These are phyloP conservation scores for Malacosoma neustria DNA, from an alignment of 2,888 invertebrate species.

Conservation along the genomic window DNA sequence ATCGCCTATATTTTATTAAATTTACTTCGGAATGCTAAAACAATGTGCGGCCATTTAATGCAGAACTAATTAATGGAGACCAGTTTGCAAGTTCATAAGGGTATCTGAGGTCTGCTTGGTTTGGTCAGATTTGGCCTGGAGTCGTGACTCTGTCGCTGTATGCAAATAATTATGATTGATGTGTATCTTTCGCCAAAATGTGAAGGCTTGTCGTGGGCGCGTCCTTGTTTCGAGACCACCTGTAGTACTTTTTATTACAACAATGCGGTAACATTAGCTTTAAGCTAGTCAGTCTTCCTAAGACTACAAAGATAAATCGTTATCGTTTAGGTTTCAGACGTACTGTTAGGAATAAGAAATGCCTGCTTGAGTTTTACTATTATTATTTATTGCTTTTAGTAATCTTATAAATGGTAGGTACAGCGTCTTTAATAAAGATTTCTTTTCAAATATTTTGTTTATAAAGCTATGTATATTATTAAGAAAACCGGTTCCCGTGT, in stretches of 20 bases:
- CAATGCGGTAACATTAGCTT: conserved; percentile 4
- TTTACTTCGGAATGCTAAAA: conserved; percentile 27
- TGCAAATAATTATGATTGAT: conserved; percentile 57
- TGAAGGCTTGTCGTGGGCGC: conserved; percentile 28
- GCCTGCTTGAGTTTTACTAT: no score
- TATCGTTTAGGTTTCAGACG: no score
- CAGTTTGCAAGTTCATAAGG: conserved; percentile 8
- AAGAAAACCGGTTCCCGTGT: no score
- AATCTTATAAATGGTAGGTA: no score
- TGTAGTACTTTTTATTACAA: conserved; percentile 12
- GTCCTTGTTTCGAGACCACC: conserved; percentile 24
- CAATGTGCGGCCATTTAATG: conserved; percentile 18
- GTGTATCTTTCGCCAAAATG: conserved; percentile 39
- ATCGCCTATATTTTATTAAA: conserved; percentile 32
- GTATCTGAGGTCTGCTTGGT: conserved; percentile 16
- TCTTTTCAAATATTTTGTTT: no score
- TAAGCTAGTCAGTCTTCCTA: no score
- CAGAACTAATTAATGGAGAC: conserved; percentile 15
- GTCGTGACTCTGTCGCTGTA: conserved; percentile 41
- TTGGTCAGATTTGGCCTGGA: conserved; percentile 18
- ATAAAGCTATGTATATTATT: no score
- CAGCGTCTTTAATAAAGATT: no score
- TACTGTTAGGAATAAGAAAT: no score
- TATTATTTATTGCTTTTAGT: no score
- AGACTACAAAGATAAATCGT: no score